Percentiles rank a stretch among this genome's conserved stretches.
These are phyloP conservation scores for Eurystomus gularis DNA, from an alignment of 2,113 vertebrate genomes.

Conservation along the genomic window DNA sequence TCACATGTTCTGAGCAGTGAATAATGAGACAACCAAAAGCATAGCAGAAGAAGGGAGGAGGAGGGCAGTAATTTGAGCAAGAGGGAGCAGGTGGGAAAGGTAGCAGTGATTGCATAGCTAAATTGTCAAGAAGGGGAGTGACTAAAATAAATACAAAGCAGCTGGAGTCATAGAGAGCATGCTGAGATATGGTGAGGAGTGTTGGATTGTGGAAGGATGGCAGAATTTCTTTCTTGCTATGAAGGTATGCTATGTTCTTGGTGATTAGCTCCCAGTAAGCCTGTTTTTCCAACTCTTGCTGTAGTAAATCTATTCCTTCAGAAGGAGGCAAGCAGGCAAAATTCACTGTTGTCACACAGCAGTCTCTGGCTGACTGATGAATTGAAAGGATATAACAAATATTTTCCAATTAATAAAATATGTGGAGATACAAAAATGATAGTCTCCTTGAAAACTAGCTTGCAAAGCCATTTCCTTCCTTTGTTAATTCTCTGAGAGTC, in stretches of 20 bases:
- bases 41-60: background rate
- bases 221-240: accelerated
- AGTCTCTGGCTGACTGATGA: background rate
- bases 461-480: background rate
- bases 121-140: background rate
- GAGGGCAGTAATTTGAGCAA: background rate
- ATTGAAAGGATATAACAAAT: background rate
- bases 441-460: background rate
- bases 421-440: background rate
- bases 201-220: background rate
- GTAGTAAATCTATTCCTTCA: background rate
- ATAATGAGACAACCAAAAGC: background rate
- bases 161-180: background rate
- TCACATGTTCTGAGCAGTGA: background rate
- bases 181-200: background rate
- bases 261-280: background rate
- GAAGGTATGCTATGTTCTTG: background rate
- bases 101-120: background rate
- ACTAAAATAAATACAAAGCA: background rate
- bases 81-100: background rate
- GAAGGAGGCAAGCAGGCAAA: background rate
- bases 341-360: background rate
- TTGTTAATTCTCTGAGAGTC: background rate
- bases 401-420: background rate
- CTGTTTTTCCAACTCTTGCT: background rate